phyloP scores from a whole-genome alignment of 2,888 invertebrate species.

The Acholoe squamosa region DNA sequence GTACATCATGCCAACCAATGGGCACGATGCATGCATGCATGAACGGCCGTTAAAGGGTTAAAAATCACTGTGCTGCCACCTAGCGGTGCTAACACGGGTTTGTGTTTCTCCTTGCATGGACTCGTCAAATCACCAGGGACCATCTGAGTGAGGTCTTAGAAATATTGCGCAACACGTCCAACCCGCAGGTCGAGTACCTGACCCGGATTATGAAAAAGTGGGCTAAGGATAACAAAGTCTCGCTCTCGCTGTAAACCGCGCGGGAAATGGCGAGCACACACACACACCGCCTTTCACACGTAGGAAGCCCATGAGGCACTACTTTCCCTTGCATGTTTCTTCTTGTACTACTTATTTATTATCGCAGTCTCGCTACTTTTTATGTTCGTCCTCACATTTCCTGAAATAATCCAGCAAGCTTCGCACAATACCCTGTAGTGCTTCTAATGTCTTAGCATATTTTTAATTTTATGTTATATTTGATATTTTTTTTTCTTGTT shows the following conservation, averaged over 20 bases:
- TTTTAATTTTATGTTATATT: no score
- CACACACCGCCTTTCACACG: neutral
- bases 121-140: slow-evolving; percentile 83
- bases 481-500: no score
- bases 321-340: neutral
- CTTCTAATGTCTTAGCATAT: neutral
- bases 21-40: no score
- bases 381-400: neutral
- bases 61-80: neutral
- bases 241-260: neutral
- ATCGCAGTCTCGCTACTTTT: neutral
- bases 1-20: no score
- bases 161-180: slow-evolving; percentile 90
- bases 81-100: slow-evolving; percentile 38
- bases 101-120: slow-evolving; percentile 21
- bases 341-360: no score
- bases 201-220: slow-evolving; percentile 93
- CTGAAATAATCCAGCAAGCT: neutral
- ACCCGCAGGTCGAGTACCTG: slow-evolving; percentile 93
- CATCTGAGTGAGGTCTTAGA: slow-evolving; percentile 91
- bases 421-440: neutral
- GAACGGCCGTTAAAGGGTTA: no score
- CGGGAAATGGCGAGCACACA: neutral
- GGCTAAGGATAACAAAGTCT: slow-evolving; percentile 90
- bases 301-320: neutral